Evolutionary conservation across 2,113 vertebrate species (phyloP), one percentile per base, ranked within the genome.

Genomic region (Tetrax tetrax): DNA sequence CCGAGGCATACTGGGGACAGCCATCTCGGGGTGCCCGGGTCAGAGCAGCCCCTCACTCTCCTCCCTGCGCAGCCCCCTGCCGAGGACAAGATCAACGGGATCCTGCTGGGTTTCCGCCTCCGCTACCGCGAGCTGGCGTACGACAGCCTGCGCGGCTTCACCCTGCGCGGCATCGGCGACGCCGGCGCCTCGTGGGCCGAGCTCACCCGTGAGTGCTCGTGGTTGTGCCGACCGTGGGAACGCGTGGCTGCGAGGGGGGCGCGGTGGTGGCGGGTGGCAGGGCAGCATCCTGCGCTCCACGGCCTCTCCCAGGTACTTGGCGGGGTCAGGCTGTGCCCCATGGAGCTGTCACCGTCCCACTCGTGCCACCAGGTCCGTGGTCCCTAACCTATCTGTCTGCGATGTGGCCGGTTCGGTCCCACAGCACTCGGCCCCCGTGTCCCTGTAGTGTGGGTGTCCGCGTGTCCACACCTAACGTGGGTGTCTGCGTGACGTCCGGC

Each of bases 31-130:
- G 45, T 71, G 53, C 31, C 53, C 0, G 11, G 66, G 1, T 25
- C 37, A 15, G 53, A 47, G 75, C 28, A 60, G 37, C 53, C 33
- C 6, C 76, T 59, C 64, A 7, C 15, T 24, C 35, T 27, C 15
- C 31, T 37, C 9, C 47, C 31, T 29, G 0, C 4, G 6, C 89
- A 99, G 99, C 98, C 98, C 2, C 99, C 99, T 0, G 79, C 98
- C 0, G 99, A 99, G 95, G 99, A 99, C 97, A 99, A 98, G 96
- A 98, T 99, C 95, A 99, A 99, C 0, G 99, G 99, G 31, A 99
- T 99, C 97, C 98, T 99, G 38, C 97, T 99, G 94, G 99, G 99
- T 5, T 99, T 99, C 95, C 98, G 98, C 29, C 98, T 99, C 65
- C 99, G 98, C 4, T 99, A 99, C 93, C 98, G 99, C 1, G 99